Conservation (phyloP, 2,888 invertebrate genomes). For the Mactromeris polynyma region DNA sequence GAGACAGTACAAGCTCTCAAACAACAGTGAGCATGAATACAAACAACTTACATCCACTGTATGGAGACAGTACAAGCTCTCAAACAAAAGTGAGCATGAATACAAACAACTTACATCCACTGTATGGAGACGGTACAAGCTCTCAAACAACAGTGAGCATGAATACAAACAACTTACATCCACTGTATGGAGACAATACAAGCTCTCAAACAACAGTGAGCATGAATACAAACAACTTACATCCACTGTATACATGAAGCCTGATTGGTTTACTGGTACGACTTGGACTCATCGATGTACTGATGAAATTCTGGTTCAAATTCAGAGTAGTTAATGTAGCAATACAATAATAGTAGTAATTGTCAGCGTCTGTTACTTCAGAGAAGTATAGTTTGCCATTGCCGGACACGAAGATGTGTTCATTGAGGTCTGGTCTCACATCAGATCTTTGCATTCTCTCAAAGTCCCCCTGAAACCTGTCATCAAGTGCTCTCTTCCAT, state of each 20-base stretch:
- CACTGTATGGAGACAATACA: no score
- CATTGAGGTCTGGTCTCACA: constrained; percentile 95
- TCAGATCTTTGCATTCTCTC: constrained; percentile 25
- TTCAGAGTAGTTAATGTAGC: constrained; percentile 75
- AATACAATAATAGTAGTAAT: constrained; percentile 80
- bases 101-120: no score
- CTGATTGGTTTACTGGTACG: constrained; percentile 78
- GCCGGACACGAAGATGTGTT: constrained; percentile 94
- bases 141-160: no score
- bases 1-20: no score
- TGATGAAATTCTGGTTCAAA: constrained; percentile 75
- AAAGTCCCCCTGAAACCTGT: constrained; percentile 11
- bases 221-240: constrained; percentile 67
- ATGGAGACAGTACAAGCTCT: no score
- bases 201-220: no score
- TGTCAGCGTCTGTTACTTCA: constrained; percentile 93
- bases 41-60: no score
- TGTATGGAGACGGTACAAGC: no score
- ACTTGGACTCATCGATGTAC: constrained; percentile 68
- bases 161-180: no score
- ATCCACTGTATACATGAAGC: constrained; percentile 71
- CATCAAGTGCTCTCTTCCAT: constrained; percentile 64
- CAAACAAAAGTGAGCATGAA: no score
- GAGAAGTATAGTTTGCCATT: constrained; percentile 99
- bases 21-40: no score